Evolutionary conservation across 1,140 invertebrate genomes (phyloP), one percentile per base, ranked within the genome.

Genomic region (Planococcus citri): DNA sequence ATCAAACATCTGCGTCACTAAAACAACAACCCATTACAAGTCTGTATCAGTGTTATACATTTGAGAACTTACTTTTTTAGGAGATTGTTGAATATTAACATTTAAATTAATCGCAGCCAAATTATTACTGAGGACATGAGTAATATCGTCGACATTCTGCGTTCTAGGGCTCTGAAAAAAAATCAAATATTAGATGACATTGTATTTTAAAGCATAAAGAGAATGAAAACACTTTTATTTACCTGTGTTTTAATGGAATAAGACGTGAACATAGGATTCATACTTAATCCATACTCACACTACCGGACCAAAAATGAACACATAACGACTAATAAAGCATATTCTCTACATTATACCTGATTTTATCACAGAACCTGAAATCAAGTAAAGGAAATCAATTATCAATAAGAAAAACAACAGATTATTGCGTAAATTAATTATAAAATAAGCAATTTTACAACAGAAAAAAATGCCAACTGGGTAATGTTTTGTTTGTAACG

Each of bases 1-100:
- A n/a, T n/a, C n/a, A n/a, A n/a, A n/a, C 12, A 33, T 33, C 29
- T 33, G 3, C 29, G 29, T 6, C 29, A 12, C n/a, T 33, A 33
- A 33, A 33, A 33, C 29, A 33, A 33, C n/a, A n/a, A n/a, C n/a
- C n/a, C n/a, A n/a, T n/a, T n/a, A n/a, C n/a, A n/a, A n/a, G n/a
- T n/a, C n/a, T n/a, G n/a, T n/a, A n/a, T n/a, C n/a, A n/a, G n/a
- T n/a, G n/a, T n/a, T n/a, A n/a, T n/a, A n/a, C n/a, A n/a, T n/a
- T n/a, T n/a, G n/a, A n/a, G n/a, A n/a, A 64, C 21, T 64, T 64
- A 64, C 60, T 27, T 64, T 64, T 21, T 64, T 64, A 25, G 60
- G 60, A 64, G 60, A 64, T 21, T 3, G 60, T 17, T 64, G 60
- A 64, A 64, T 25, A 25, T 64, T 27, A 22, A 24, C 60, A 64